Conservation (phyloP, 2,888 invertebrate species). For the Melikaiella ostensackeni region DNA sequence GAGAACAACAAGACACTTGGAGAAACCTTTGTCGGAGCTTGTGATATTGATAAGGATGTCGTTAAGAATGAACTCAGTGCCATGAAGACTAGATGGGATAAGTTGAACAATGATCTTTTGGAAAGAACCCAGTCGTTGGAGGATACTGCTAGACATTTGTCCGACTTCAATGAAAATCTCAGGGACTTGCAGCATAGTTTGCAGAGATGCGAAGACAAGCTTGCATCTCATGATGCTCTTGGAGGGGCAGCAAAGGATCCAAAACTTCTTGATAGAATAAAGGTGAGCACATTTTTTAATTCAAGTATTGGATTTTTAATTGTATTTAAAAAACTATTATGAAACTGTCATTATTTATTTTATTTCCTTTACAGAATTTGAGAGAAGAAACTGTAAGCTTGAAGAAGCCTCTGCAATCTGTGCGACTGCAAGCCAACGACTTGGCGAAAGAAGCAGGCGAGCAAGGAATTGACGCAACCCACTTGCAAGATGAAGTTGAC, state of each 20-base stretch:
- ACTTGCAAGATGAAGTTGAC: constrained; percentile 88
- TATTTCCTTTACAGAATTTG: constrained; percentile 77
- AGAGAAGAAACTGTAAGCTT: constrained; percentile 89
- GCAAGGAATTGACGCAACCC: constrained; percentile 86
- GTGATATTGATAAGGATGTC: constrained; percentile 94
- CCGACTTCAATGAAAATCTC: constrained; percentile 91
- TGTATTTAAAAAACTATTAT: not conserved
- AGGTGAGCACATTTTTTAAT: constrained; percentile 75
- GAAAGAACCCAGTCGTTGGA: constrained; percentile 89
- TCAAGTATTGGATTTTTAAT: not conserved
- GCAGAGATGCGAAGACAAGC: constrained; percentile 92
- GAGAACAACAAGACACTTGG: constrained; percentile 92
- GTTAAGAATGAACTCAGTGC: constrained; percentile 89
- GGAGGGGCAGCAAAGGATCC: constrained; percentile 89
- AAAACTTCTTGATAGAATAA: constrained; percentile 90
- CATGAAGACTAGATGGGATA: constrained; percentile 94
- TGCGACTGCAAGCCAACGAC: constrained; percentile 86
- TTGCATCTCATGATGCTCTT: constrained; percentile 86
- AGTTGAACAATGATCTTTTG: constrained; percentile 89
- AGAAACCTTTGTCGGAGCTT: constrained; percentile 91
- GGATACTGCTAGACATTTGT: constrained; percentile 88
- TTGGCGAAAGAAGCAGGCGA: constrained; percentile 87
- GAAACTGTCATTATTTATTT: not conserved
- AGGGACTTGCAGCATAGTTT: constrained; percentile 91
- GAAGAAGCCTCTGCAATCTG: constrained; percentile 84